A percentile compares a stretch with the other conserved stretches of the same genome.
Conservation (phyloP, 2,888 invertebrate genomes). For the Urechis unicinctus region DNA sequence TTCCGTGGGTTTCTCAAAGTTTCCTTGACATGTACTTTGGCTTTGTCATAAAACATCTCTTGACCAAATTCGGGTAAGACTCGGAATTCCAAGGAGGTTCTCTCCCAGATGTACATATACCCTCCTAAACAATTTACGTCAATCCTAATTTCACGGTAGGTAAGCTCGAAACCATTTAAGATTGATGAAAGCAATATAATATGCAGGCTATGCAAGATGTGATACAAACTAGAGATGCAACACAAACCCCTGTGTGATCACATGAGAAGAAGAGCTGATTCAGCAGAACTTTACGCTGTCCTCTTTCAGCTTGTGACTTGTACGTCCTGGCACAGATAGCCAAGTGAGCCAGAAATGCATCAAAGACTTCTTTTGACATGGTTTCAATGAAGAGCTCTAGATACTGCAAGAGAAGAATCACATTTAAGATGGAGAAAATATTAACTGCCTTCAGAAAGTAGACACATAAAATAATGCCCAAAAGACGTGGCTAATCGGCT, state of each 20-base stretch:
- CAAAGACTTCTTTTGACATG: slow-evolving; percentile 37
- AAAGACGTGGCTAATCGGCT: no score
- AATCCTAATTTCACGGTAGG: no score
- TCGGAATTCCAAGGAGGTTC: no score
- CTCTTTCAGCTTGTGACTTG: slow-evolving; percentile 29
- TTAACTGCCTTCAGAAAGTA: no score
- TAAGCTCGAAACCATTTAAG: no score
- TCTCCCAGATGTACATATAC: no score
- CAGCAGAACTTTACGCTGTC: slow-evolving; percentile 36
- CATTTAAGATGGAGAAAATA: neutral
- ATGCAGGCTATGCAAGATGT: no score
- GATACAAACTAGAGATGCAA: no score
- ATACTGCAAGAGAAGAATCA: slow-evolving; percentile 27
- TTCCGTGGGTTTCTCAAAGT: slow-evolving; percentile 43
- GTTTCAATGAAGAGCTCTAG: slow-evolving; percentile 32
- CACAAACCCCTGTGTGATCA: slow-evolving; percentile 45
- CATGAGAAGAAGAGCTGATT: slow-evolving; percentile 45
- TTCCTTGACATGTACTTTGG: slow-evolving; percentile 24
- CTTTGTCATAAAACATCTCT: slow-evolving; percentile 40
- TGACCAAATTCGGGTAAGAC: no score
- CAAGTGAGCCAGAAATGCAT: slow-evolving; percentile 43
- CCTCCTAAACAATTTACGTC: no score
- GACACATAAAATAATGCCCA: no score
- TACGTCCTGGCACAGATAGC: slow-evolving; percentile 38
- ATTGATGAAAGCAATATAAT: no score